phyloP scores from a whole-genome alignment of 1,140 invertebrate genomes.

The Panagrolaimus sp. region DNA sequence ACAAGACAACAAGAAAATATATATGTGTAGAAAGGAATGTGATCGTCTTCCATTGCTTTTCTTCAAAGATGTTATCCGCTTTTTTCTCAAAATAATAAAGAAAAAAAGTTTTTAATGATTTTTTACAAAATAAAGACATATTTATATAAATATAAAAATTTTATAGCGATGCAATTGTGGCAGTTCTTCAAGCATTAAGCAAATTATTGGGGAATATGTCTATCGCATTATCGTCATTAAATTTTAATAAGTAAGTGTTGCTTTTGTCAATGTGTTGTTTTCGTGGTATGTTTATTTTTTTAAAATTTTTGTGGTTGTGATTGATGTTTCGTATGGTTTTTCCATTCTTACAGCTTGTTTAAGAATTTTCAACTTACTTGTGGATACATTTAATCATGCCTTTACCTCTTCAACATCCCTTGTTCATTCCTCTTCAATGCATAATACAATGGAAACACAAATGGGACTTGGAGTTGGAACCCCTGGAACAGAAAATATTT shows the following conservation, averaged over 20 bases:
- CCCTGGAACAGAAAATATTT: neutral
- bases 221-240: slow-evolving; percentile 2
- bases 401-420: neutral
- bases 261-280: too few species aligned
- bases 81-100: too few species aligned
- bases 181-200: slow-evolving; percentile 15
- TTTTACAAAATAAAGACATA: too few species aligned
- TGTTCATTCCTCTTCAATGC: neutral
- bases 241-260: slow-evolving; percentile 21
- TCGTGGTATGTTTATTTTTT: slow-evolving; percentile 15
- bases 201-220: slow-evolving; percentile 18
- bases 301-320: neutral
- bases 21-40: too few species aligned
- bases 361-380: slow-evolving; percentile 28
- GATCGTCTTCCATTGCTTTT: too few species aligned
- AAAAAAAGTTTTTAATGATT: too few species aligned
- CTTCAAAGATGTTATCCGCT: too few species aligned
- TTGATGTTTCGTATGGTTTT: neutral
- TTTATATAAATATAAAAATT: neutral
- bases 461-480: neutral
- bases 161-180: slow-evolving; percentile 15
- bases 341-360: slow-evolving; percentile 13
- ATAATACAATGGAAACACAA: slow-evolving; percentile 6
- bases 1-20: too few species aligned
- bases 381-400: slow-evolving; percentile 25